Evolutionary conservation across 2,797 vertebrate genomes (phyloP).

Genomic region (Enteromius viviparus): DNA sequence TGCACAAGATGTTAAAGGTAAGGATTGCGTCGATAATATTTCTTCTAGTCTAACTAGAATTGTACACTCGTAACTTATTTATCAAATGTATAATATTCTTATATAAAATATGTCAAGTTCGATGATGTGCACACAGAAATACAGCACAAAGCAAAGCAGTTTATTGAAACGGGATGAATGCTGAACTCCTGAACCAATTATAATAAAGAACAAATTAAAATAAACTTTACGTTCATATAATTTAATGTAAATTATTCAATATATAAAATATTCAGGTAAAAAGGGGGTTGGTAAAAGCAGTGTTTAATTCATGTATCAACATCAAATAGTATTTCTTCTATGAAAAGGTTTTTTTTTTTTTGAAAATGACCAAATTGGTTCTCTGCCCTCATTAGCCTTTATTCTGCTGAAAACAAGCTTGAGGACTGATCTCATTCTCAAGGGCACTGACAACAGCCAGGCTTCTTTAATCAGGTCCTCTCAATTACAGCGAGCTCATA

Average conservation of each 20-base stretch:
- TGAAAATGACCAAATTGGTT: conserved; percentile 7
- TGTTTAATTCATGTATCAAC: conserved; percentile 6
- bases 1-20: conserved; percentile 81
- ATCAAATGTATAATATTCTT: neutral
- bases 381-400: conserved; percentile 23
- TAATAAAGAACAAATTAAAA: neutral
- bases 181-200: neutral
- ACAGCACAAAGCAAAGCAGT: neutral
- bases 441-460: conserved; percentile 9
- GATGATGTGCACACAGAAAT: neutral
- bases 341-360: conserved; percentile 7
- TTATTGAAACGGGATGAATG: neutral
- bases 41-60: neutral
- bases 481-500: neutral
- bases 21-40: neutral
- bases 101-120: neutral
- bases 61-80: neutral
- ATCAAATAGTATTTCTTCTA: neutral
- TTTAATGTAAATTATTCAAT: neutral
- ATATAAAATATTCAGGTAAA: neutral
- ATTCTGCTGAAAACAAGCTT: neutral
- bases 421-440: conserved; percentile 32
- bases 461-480: conserved; percentile 15
- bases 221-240: neutral
- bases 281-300: neutral